Evolutionary conservation across 2,113 vertebrate species (phyloP), one percentile per base, ranked within the genome.

Genomic region (Sylvietta virens): DNA sequence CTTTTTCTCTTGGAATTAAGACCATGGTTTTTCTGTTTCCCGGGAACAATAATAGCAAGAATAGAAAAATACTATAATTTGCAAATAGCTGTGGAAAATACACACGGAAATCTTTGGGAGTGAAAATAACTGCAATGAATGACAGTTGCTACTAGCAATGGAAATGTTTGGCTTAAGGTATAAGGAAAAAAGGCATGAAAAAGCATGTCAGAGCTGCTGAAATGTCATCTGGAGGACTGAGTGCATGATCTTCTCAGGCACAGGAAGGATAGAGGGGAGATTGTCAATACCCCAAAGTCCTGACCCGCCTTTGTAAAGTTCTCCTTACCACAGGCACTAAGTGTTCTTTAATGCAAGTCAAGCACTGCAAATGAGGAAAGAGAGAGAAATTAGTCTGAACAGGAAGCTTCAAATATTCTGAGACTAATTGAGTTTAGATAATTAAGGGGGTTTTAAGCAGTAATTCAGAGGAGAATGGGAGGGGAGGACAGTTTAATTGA

Each of bases 401-500:
- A 92, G 93, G 97, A 97, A 96, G 73, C 77, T 96, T 97, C 78
- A 89, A 93, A 83, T 87, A 64, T 88, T 95, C 92, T 39, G 81
- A 92, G 86, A 88, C 96, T 96, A 94, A 94, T 95, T 97, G 90
- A 95, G 86, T 93, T 95, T 96, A 85, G 92, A 72, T 91, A 96
- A 92, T 90, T 86, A 96, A 47, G 57, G 90, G 86, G 66, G 42
- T 95, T 91, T 94, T 89, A 69, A 93, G 92, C 92, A 86, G 77
- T 94, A 88, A 93, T 92, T 96, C 94, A 82, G 80, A 94, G 91
- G 80, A 93, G 83, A 96, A 91, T 71, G 60, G 72, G 78, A 92
- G 66, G 83, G 69, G 88, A 95, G 86, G 92, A 92, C 86, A 94
- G 76, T 88, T 97, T 97, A 93, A 87, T 83, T 94, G 90, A 94